phyloP scores from a whole-genome alignment of 1,140 invertebrate species.

The Drosophila navojoa region DNA sequence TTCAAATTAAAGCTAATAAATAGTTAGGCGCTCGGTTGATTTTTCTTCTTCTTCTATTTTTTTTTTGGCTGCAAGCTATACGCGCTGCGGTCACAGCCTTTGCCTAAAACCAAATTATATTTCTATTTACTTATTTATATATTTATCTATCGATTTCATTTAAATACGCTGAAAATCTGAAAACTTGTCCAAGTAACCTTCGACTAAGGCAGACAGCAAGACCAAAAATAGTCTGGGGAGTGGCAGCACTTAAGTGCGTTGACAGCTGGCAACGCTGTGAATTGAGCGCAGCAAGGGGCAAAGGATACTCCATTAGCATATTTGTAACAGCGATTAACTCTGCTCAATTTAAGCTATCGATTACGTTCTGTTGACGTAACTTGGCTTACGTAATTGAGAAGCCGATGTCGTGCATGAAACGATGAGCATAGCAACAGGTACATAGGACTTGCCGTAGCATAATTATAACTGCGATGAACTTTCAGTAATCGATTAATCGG shows the following conservation, averaged over 20 bases:
- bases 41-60: slow-evolving; percentile 11
- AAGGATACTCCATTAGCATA: slow-evolving; percentile 5
- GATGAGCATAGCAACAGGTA: too few species aligned
- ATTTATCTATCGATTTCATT: slow-evolving; percentile 58
- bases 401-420: too few species aligned
- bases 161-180: slow-evolving; percentile 52
- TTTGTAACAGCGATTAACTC: background rate
- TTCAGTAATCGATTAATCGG: too few species aligned
- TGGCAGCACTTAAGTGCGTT: background rate
- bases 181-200: slow-evolving; percentile 74
- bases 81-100: slow-evolving; percentile 23
- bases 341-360: background rate
- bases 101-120: slow-evolving; percentile 46
- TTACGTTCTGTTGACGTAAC: too few species aligned
- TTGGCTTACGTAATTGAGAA: too few species aligned
- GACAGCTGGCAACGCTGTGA: slow-evolving; percentile 1
- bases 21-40: slow-evolving; percentile 62
- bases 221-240: slow-evolving; percentile 23
- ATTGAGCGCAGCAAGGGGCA: background rate
- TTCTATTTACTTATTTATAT: slow-evolving; percentile 58
- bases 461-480: too few species aligned
- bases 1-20: slow-evolving; percentile 81
- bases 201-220: slow-evolving; percentile 27
- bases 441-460: too few species aligned
- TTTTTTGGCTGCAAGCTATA: slow-evolving; percentile 31